Percentiles rank a stretch among this genome's conserved stretches.
These are phyloP conservation scores for Lineus longissimus DNA, from an alignment of 1,140 invertebrate species.

Conservation along the genomic window DNA sequence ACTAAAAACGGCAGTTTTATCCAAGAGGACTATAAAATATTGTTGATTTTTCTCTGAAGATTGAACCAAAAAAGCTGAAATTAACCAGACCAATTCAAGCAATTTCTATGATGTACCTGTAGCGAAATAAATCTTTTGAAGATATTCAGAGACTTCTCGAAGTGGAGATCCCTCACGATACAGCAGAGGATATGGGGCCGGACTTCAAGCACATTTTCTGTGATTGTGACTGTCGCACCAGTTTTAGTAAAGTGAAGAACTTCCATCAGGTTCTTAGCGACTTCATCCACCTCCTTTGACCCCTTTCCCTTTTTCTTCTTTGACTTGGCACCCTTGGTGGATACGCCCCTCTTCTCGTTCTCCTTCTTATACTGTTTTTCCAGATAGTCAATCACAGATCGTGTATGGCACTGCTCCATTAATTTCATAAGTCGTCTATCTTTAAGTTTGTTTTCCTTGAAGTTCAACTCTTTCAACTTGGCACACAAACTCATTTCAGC, in stretches of 20 bases:
- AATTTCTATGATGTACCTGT: too few species aligned
- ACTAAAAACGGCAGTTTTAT: too few species aligned
- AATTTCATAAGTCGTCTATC: slow-evolving; percentile 71
- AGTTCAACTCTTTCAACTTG: slow-evolving; percentile 65
- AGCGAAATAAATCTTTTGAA: slow-evolving; percentile 77
- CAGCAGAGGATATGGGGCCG: slow-evolving; percentile 71
- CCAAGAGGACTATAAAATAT: too few species aligned
- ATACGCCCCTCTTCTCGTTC: slow-evolving; percentile 55
- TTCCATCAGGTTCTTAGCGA: slow-evolving; percentile 41
- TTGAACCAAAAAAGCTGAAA: too few species aligned
- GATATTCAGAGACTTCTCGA: slow-evolving; percentile 58
- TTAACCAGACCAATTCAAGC: too few species aligned
- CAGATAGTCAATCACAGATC: slow-evolving; percentile 46
- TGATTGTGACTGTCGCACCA: slow-evolving; percentile 60
- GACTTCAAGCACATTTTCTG: slow-evolving; percentile 59
- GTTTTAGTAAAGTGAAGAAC: slow-evolving; percentile 59
- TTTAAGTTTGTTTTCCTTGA: slow-evolving; percentile 69
- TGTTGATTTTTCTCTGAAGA: too few species aligned
- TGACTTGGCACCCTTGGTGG: slow-evolving; percentile 29
- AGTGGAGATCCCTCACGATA: slow-evolving; percentile 64
- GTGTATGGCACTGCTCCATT: slow-evolving; percentile 50
- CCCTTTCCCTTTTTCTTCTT: slow-evolving; percentile 32
- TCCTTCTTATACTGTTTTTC: slow-evolving; percentile 30
- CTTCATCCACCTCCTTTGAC: slow-evolving; percentile 26
- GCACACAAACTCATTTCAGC: slow-evolving; percentile 63